phyloP scores from a whole-genome alignment of 1,140 invertebrate species.

The Aphelenchoides besseyi region DNA sequence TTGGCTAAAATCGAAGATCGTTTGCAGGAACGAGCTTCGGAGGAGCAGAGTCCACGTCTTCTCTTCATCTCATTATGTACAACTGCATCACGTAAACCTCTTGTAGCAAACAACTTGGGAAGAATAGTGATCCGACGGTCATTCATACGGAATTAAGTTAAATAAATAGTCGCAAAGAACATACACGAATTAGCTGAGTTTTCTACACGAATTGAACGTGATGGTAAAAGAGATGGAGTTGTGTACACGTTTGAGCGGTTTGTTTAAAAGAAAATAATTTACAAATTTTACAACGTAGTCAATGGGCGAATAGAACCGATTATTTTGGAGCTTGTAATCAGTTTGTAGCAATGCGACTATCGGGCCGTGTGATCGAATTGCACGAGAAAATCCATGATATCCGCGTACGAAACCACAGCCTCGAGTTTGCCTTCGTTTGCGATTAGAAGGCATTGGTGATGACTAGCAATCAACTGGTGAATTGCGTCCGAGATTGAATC shows the following conservation, averaged over 20 bases:
- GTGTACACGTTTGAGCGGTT: not conserved
- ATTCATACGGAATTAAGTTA: too few species aligned
- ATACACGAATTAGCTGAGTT: too few species aligned
- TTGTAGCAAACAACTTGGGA: too few species aligned
- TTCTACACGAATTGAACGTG: not conserved
- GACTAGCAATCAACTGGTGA: slow-evolving; percentile 18
- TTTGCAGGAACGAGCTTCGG: too few species aligned
- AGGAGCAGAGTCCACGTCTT: too few species aligned
- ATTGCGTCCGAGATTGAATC: slow-evolving; percentile 24
- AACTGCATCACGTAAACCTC: too few species aligned
- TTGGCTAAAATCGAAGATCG: too few species aligned
- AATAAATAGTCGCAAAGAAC: too few species aligned
- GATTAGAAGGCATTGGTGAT: slow-evolving; percentile 42
- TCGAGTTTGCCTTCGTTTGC: slow-evolving; percentile 19
- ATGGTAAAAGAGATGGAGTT: not conserved
- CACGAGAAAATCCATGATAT: slow-evolving; percentile 44
- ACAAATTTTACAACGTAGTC: slow-evolving; percentile 3
- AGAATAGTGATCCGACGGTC: too few species aligned
- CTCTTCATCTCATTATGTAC: too few species aligned
- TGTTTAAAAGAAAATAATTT: too few species aligned
- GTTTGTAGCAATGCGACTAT: not conserved
- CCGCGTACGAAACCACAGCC: slow-evolving; percentile 46
- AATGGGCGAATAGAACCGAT: not conserved
- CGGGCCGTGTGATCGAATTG: not conserved
- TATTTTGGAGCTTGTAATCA: not conserved